These are phyloP conservation scores for Corythornis cristatus DNA, from an alignment of 2,113 vertebrate species.

Conservation along the genomic window DNA sequence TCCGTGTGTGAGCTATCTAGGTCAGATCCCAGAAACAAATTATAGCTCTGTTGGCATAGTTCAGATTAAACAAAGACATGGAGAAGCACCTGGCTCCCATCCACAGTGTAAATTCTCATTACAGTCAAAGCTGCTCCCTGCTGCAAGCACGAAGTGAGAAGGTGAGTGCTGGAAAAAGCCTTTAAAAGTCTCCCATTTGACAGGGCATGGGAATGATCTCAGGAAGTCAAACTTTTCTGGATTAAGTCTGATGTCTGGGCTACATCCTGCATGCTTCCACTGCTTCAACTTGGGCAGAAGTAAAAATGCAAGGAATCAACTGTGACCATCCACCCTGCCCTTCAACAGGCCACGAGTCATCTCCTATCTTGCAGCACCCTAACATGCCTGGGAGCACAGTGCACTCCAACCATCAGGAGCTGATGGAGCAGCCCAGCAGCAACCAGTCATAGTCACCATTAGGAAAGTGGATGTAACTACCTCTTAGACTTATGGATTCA, in stretches of 20 bases:
- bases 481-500: background rate
- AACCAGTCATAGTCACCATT: background rate
- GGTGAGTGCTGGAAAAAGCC: background rate
- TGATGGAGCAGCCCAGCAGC: constrained; percentile 44
- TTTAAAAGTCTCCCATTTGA: background rate
- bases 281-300: background rate
- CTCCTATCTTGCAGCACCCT: background rate
- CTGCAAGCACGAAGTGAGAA: background rate
- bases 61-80: background rate
- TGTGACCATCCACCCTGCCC: background rate
- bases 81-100: background rate
- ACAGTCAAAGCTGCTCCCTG: background rate
- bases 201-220: background rate
- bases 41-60: background rate
- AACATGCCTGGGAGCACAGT: background rate
- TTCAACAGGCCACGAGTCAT: background rate
- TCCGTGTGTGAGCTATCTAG: background rate
- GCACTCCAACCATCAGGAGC: background rate
- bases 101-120: background rate
- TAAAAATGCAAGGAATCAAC: background rate
- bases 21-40: background rate
- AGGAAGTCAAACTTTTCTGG: background rate
- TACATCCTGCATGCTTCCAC: background rate
- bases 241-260: background rate
- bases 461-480: background rate